Evolutionary conservation across 2,888 invertebrate species (phyloP).

Genomic region (Tipula confusa): DNA sequence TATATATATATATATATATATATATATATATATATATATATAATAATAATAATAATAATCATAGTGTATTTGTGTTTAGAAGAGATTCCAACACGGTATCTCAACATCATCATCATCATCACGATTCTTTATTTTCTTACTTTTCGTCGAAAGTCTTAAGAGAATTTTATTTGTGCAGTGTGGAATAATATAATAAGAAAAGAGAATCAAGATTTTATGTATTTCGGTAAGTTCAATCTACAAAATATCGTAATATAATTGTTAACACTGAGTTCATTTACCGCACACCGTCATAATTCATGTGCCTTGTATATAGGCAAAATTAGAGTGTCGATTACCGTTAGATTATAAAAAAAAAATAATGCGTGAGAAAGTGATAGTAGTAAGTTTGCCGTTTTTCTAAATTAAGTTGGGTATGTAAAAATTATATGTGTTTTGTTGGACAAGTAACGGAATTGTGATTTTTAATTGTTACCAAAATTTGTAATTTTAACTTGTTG

Average conservation of each 20-base stretch:
- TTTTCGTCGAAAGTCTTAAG: background rate
- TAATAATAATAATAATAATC: background rate
- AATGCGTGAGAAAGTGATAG: background rate
- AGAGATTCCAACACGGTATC: background rate
- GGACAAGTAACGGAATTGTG: background rate
- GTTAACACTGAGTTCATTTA: background rate
- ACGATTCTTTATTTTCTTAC: background rate
- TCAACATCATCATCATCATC: background rate
- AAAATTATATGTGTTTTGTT: background rate
- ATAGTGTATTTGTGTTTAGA: background rate
- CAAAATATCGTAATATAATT: background rate
- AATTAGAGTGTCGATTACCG: background rate
- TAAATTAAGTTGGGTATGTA: too few species aligned
- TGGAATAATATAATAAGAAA: constrained; percentile 25
- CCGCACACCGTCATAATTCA: background rate
- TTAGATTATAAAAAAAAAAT: background rate
- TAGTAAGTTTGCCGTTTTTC: background rate
- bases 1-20: background rate
- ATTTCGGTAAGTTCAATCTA: background rate
- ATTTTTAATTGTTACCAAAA: background rate
- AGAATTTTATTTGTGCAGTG: background rate
- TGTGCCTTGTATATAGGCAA: background rate
- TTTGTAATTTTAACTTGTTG: background rate
- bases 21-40: background rate
- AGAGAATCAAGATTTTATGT: background rate